Percentiles rank a stretch among this genome's conserved stretches.
Conservation (phyloP, 2,797 vertebrate species). For the Triplophysa yarkandensis region DNA sequence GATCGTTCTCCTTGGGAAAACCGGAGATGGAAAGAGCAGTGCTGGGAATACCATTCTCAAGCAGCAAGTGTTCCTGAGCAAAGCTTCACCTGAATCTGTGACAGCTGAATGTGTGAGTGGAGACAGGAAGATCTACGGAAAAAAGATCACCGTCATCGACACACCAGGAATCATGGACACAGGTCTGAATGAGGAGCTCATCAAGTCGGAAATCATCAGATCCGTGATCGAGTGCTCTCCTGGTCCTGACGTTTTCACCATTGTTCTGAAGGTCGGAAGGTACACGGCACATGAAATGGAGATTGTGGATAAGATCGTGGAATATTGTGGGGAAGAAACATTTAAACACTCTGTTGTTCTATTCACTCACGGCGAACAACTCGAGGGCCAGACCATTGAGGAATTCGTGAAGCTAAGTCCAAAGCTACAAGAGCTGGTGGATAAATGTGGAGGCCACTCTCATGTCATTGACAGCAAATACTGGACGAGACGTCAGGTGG, state of each 20-base stretch:
- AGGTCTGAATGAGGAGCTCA: neutral
- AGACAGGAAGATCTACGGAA: neutral
- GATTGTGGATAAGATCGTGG: conserved; percentile 48
- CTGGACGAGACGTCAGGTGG: conserved; percentile 30
- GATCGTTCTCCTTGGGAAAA: conserved; percentile 55
- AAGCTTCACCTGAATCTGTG: conserved; percentile 10
- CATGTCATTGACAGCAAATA: conserved; percentile 49
- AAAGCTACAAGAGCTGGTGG: conserved; percentile 36
- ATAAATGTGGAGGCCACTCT: conserved; percentile 48
- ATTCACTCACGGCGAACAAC: conserved; percentile 66
- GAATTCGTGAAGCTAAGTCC: conserved; percentile 34
- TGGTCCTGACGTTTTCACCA: conserved; percentile 66
- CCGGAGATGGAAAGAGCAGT: conserved; percentile 54
- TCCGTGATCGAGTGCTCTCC: conserved; percentile 62
- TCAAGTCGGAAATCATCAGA: conserved; percentile 52
- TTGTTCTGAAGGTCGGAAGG: conserved; percentile 67
- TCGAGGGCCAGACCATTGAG: conserved; percentile 41
- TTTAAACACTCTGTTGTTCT: conserved; percentile 59
- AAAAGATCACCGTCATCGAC: conserved; percentile 37
- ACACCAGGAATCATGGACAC: conserved; percentile 50
- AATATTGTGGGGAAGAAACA: conserved; percentile 58
- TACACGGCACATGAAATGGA: conserved; percentile 62
- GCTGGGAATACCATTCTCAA: conserved; percentile 50
- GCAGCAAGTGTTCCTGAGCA: conserved; percentile 30
- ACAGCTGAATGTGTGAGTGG: conserved; percentile 22